Percentiles rank a stretch among this genome's conserved stretches.
These are phyloP conservation scores for Nyctibius grandis DNA, from an alignment of 2,797 vertebrate genomes.

Conservation along the genomic window DNA sequence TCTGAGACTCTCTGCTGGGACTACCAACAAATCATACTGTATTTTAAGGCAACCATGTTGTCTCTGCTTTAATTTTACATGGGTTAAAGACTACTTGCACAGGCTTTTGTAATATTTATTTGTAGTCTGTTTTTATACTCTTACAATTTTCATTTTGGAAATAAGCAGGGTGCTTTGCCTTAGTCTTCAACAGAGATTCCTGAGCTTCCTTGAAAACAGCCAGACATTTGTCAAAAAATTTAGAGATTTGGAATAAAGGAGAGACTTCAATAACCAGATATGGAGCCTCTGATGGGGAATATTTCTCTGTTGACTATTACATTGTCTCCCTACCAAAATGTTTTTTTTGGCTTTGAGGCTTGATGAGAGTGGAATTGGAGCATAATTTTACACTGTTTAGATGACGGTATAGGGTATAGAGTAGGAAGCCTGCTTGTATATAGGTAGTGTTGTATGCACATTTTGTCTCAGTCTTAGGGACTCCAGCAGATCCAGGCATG, in stretches of 20 bases:
- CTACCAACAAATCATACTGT: not conserved
- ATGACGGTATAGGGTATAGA: not conserved
- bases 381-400: not conserved
- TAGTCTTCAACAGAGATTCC: not conserved
- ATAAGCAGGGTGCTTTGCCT: not conserved
- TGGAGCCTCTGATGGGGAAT: rapidly evolving
- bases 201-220: not conserved
- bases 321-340: not conserved
- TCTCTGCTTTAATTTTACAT: not conserved
- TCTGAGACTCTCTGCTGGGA: not conserved
- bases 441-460: not conserved
- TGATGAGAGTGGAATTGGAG: not conserved
- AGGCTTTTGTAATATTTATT: not conserved
- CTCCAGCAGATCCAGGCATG: not conserved
- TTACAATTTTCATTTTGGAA: not conserved
- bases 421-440: not conserved
- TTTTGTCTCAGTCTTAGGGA: not conserved
- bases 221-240: not conserved
- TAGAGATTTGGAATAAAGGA: not conserved
- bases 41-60: not conserved
- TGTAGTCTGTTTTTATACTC: not conserved
- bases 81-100: not conserved
- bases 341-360: not conserved
- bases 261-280: not conserved
- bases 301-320: not conserved